Conservation (phyloP, 1,140 invertebrate genomes). For the Drosophila paulistorum region DNA sequence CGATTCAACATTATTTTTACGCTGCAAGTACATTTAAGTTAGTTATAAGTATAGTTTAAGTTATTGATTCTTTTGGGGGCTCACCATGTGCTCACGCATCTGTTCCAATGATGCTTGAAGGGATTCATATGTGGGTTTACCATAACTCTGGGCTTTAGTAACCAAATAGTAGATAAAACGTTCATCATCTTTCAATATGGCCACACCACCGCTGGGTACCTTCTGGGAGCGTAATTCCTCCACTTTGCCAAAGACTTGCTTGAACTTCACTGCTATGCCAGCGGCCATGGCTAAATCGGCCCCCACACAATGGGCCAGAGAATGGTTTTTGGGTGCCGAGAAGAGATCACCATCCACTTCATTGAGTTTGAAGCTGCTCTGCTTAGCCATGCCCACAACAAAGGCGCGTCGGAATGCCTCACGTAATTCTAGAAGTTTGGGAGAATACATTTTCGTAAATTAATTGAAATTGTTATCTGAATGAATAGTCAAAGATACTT, state of each 20-base stretch:
- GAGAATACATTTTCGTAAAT: conserved; percentile 47
- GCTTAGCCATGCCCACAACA: conserved; percentile 49
- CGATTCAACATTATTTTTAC: conserved; percentile 82
- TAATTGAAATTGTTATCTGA: not conserved
- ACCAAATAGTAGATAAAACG: conserved; percentile 86
- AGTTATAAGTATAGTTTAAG: not conserved
- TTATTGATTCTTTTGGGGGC: not conserved
- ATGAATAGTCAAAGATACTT: conserved; percentile 4
- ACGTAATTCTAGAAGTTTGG: conserved; percentile 67
- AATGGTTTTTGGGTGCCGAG: conserved; percentile 82
- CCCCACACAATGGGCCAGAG: conserved; percentile 87
- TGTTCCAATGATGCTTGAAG: conserved; percentile 82
- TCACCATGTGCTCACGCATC: conserved; percentile 83
- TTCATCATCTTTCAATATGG: conserved; percentile 83
- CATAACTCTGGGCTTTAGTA: conserved; percentile 83
- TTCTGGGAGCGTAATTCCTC: conserved; percentile 72
- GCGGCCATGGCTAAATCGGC: conserved; percentile 86
- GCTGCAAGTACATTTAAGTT: conserved; percentile 52
- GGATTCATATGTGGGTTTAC: conserved; percentile 83
- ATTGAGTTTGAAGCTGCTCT: conserved; percentile 34
- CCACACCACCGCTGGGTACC: conserved; percentile 84
- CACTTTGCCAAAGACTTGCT: conserved; percentile 81
- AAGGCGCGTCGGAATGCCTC: conserved; percentile 56
- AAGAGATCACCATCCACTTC: conserved; percentile 86
- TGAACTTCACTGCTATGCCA: conserved; percentile 86